phyloP scores from a whole-genome alignment of 2,113 vertebrate genomes.

The Lipotes vexillifer region DNA sequence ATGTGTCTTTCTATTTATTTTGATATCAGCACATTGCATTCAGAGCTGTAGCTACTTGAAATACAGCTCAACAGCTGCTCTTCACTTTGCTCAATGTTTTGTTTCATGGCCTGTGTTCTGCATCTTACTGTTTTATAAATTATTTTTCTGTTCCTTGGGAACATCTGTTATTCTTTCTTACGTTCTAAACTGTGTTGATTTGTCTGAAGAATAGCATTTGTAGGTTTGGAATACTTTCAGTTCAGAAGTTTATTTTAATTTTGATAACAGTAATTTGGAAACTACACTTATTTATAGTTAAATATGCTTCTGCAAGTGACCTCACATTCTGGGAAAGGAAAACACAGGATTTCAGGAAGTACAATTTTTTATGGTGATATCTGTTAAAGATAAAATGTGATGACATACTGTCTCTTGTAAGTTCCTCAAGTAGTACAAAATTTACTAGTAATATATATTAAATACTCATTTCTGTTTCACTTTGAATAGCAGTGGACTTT shows the following conservation, averaged over 20 bases:
- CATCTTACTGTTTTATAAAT: conserved; percentile 67
- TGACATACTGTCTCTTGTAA: background rate
- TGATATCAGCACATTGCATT: conserved; percentile 27
- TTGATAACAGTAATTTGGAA: conserved; percentile 33
- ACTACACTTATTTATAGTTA: background rate
- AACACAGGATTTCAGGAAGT: background rate
- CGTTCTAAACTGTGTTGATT: conserved; percentile 68
- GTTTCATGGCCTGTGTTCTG: conserved; percentile 69
- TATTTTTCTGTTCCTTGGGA: conserved; percentile 65
- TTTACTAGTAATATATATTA: background rate
- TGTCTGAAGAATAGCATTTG: conserved; percentile 57
- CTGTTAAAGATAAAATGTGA: background rate
- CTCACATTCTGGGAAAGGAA: background rate
- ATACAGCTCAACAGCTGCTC: conserved; percentile 74
- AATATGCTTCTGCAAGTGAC: background rate
- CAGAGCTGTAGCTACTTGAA: background rate
- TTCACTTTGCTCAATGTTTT: conserved; percentile 70
- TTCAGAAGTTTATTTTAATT: conserved; percentile 55
- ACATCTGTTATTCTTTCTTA: conserved; percentile 73
- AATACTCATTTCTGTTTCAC: background rate
- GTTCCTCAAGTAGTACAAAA: background rate
- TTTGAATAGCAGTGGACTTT: background rate
- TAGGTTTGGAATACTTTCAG: conserved; percentile 62
- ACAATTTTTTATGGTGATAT: background rate
- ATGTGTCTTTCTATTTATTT: conserved; percentile 49